Evolutionary conservation across 2,888 invertebrate species (phyloP), one percentile per base, ranked within the genome.

Genomic region (Cryptus armator): DNA sequence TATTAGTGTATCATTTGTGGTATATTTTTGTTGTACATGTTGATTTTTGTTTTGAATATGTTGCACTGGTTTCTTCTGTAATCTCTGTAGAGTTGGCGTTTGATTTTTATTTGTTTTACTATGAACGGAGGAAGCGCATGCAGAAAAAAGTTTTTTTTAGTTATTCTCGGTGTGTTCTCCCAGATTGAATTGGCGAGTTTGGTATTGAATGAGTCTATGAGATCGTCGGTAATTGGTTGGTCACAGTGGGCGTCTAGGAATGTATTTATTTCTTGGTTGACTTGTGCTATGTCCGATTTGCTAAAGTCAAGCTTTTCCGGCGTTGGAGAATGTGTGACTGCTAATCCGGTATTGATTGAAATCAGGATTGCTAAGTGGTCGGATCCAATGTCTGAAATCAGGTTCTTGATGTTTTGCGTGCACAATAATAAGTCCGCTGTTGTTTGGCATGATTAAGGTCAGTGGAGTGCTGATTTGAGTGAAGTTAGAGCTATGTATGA

Each of bases 1-100:
- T 48, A 72, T 80, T 80, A 16, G 12, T 37, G n/a, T 2, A 80
- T 80, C 72, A 72, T 80, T 72, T 29, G 1, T 59, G 46, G 80
- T 9, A 80, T 80, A 10, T 46, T 56, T 72, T 59, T 62, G 24
- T 70, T 80, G 44, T 48, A 53, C 4, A n/a, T 14, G 10, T 78
- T 78, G 12, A 68, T 10, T 43, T 43, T 68, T 1, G 68, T 46
- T 56, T 78, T 68, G 37, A 78, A 67, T 19, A 16, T 5, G 37
- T 24, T 32, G 5, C 67, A 46, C 14, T 51, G 14, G 29, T 62
- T 68, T 32, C 6, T 56, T 37, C 12, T 14, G n/a, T 78, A 78
- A 53, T 68, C 78, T 68, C 43, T 78, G 43, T 53, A 68, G 1
- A 78, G 56, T n/a, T 46, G 51, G 4, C 51, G 46, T 37, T 78